Evolutionary conservation across 2,888 invertebrate genomes (phyloP).

Genomic region (Rhimphoctona megacephalus): DNA sequence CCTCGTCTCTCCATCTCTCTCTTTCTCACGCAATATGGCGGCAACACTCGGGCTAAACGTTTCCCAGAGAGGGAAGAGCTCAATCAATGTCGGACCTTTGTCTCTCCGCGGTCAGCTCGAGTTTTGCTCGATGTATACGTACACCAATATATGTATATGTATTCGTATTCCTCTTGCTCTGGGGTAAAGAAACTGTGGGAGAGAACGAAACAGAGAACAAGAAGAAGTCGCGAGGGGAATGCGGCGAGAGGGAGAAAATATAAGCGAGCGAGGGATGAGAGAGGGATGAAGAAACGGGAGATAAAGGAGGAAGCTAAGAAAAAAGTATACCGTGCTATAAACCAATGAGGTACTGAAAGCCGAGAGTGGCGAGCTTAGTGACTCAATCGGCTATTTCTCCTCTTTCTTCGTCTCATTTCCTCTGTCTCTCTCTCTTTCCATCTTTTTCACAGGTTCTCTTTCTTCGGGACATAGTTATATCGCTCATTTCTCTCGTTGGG

Average conservation of each 20-base stretch:
- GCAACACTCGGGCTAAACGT: constrained; percentile 75
- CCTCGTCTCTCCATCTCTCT: constrained; percentile 17
- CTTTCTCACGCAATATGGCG: constrained; percentile 49
- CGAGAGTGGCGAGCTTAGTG: constrained; percentile 67
- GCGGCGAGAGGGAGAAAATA: constrained; percentile 46
- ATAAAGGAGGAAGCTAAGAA: constrained; percentile 60
- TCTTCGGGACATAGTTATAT: constrained; percentile 35
- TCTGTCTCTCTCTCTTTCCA: constrained; percentile 20
- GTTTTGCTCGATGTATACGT: constrained; percentile 3
- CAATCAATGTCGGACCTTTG: constrained; percentile 76
- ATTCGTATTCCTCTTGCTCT: constrained; percentile 43
- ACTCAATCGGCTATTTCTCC: constrained; percentile 68
- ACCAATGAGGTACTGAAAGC: constrained; percentile 68
- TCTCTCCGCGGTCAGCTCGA: constrained; percentile 52
- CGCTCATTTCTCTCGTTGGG: constrained; percentile 58
- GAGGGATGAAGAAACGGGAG: constrained; percentile 51
- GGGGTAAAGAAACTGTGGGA: constrained; percentile 53
- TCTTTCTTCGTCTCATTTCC: constrained; percentile 34
- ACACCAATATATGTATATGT: constrained; percentile 27
- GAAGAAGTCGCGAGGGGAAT: background rate
- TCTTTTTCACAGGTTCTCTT: constrained; percentile 14
- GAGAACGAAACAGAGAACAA: constrained; percentile 31
- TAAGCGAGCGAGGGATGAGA: constrained; percentile 56
- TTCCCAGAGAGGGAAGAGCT: constrained; percentile 79
- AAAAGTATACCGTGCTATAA: constrained; percentile 60